Percentiles rank a stretch among this genome's conserved stretches.
Conservation (phyloP, 2,797 vertebrate genomes). For the Sebastes umbrosus region DNA sequence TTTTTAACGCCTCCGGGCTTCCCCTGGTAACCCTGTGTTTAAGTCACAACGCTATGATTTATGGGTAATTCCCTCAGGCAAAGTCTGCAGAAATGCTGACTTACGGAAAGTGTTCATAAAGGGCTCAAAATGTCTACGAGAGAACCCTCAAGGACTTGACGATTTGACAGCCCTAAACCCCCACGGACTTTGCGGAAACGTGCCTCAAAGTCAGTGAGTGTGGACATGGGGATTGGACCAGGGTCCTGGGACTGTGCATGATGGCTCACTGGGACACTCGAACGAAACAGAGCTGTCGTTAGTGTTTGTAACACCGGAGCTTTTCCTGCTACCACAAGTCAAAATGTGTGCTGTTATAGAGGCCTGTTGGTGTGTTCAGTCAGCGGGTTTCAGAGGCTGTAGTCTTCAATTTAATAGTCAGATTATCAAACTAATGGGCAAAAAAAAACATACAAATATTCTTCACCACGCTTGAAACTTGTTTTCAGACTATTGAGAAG, state of each 20-base stretch:
- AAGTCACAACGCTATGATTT: too few species aligned
- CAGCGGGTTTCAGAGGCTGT: neutral
- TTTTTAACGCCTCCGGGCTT: too few species aligned
- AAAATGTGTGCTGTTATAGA: neutral
- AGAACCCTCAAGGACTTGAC: too few species aligned
- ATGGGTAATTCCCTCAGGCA: too few species aligned
- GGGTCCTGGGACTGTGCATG: neutral
- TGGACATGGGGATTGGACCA: too few species aligned
- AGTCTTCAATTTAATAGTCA: neutral
- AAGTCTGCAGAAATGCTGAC: too few species aligned
- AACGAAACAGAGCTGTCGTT: neutral
- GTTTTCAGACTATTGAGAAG: neutral
- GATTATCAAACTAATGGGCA: neutral
- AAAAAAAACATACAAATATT: neutral
- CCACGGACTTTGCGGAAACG: too few species aligned
- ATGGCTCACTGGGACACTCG: neutral
- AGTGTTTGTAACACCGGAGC: accelerated
- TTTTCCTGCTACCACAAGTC: neutral
- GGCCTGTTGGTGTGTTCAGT: neutral
- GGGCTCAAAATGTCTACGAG: too few species aligned
- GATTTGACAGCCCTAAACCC: too few species aligned
- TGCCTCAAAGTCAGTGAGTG: too few species aligned
- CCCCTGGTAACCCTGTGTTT: too few species aligned
- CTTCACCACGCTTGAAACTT: neutral
- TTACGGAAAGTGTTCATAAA: too few species aligned